Conservation (phyloP, 2,888 invertebrate genomes). For the Oxytorus armatus region DNA sequence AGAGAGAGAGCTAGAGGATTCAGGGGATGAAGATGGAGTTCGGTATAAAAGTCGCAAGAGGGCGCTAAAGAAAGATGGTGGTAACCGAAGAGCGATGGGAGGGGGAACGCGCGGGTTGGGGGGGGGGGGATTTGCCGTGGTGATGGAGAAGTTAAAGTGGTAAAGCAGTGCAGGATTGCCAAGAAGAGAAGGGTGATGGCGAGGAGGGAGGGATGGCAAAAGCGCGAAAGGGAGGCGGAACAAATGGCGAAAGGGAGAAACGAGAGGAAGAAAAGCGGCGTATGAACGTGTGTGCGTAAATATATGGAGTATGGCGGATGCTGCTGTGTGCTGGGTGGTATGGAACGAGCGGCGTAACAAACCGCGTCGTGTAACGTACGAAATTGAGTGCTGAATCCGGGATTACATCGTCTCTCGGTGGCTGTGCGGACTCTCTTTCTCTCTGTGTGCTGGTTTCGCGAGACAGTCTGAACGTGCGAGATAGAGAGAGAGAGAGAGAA, state of each 20-base stretch:
- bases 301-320: conserved; percentile 27
- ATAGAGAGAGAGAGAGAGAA: conserved; percentile 47
- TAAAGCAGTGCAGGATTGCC: conserved; percentile 56
- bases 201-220: conserved; percentile 36
- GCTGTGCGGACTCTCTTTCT: conserved; percentile 52
- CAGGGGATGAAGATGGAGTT: conserved; percentile 40
- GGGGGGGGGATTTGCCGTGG: conserved; percentile 60
- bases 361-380: conserved; percentile 81
- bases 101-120: too few species aligned
- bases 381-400: conserved; percentile 84
- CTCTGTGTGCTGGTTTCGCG: conserved; percentile 5
- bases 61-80: conserved; percentile 60
- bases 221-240: conserved; percentile 41
- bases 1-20: conserved; percentile 23
- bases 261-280: conserved; percentile 38
- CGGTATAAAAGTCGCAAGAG: conserved; percentile 15
- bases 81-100: conserved; percentile 61
- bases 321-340: conserved; percentile 17
- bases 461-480: conserved; percentile 46
- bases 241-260: conserved; percentile 51
- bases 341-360: conserved; percentile 72
- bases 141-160: conserved; percentile 65
- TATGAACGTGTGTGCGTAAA: conserved; percentile 22
- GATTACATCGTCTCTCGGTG: conserved; percentile 80
- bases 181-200: conserved; percentile 34